phyloP scores from a whole-genome alignment of 2,888 invertebrate genomes.

The Oegoconia quadripuncta region DNA sequence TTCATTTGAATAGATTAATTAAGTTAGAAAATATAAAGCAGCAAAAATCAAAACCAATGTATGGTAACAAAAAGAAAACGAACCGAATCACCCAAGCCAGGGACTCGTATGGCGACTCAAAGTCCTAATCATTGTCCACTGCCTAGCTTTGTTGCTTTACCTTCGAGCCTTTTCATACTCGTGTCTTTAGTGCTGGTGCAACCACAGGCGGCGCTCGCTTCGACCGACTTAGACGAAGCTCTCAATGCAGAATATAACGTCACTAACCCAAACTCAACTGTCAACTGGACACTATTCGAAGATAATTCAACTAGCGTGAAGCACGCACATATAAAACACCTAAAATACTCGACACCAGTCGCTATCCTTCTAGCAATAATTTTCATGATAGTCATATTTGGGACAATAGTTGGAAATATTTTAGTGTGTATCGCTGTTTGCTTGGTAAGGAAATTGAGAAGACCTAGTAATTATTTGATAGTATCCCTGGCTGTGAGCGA shows the following conservation, averaged over 20 bases:
- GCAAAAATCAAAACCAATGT: conserved; percentile 59
- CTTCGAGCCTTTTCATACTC: conserved; percentile 74
- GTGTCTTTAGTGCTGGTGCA: conserved; percentile 56
- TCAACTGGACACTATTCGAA: conserved; percentile 57
- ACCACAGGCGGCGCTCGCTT: conserved; percentile 44
- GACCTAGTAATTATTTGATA: conserved; percentile 93
- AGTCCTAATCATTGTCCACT: conserved; percentile 67
- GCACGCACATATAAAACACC: conserved; percentile 56
- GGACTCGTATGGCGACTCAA: conserved; percentile 77
- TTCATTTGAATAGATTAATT: conserved; percentile 9
- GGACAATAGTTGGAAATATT: conserved; percentile 92
- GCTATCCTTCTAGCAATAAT: conserved; percentile 86
- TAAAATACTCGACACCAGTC: conserved; percentile 61
- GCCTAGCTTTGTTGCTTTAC: conserved; percentile 77
- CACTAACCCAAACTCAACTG: conserved; percentile 48
- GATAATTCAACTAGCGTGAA: conserved; percentile 40
- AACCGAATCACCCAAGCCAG: conserved; percentile 59
- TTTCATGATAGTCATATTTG: conserved; percentile 86
- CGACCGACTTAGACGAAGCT: conserved; percentile 47
- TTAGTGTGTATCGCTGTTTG: conserved; percentile 97
- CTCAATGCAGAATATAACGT: conserved; percentile 42
- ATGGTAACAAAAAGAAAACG: conserved; percentile 63
- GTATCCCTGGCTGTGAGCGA: conserved; percentile 98
- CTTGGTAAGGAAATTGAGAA: conserved; percentile 93
- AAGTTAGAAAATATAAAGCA: conserved; percentile 15